These are phyloP conservation scores for Hippocampus zosterae DNA, from an alignment of 2,113 vertebrate species.

Conservation along the genomic window DNA sequence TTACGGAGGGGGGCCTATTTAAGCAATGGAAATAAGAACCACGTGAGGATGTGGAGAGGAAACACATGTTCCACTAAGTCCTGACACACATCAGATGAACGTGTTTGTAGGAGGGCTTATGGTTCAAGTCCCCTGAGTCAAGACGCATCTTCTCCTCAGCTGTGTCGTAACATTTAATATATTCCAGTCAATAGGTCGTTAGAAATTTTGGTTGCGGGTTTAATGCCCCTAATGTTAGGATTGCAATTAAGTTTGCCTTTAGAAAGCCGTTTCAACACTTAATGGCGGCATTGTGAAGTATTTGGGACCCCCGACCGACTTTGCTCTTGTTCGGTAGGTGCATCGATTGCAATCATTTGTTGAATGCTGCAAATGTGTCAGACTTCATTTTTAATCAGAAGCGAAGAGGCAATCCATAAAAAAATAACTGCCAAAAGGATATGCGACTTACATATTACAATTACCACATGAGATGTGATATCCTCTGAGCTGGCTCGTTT, in stretches of 20 bases:
- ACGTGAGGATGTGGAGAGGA: conserved; percentile 25
- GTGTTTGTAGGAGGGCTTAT: conserved; percentile 37
- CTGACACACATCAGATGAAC: conserved; percentile 27
- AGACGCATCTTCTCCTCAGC: conserved; percentile 73
- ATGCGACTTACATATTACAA: too few relatives aligned
- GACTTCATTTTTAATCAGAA: too few relatives aligned
- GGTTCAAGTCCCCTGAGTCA: conserved; percentile 73
- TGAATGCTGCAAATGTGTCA: too few relatives aligned
- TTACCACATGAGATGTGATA: too few relatives aligned
- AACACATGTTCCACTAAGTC: conserved; percentile 31
- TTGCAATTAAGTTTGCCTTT: conserved; percentile 87
- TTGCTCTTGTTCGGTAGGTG: conserved; percentile 89
- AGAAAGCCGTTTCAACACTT: conserved; percentile 93
- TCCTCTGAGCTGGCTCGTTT: too few relatives aligned
- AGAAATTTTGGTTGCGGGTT: conserved; percentile 98
- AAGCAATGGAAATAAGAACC: conserved; percentile 40
- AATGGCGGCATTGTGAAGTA: conserved; percentile 97
- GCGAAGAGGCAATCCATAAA: too few relatives aligned
- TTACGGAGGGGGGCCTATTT: conserved; percentile 41
- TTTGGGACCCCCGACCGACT: conserved; percentile 87
- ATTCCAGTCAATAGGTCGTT: conserved; percentile 95
- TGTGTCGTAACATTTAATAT: conserved; percentile 87
- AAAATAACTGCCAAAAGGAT: too few relatives aligned
- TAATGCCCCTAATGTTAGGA: conserved; percentile 81
- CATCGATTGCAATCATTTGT: conserved; percentile 95